These are phyloP conservation scores for Lynx canadensis DNA, from an alignment of 2,113 vertebrate genomes.

Conservation along the genomic window DNA sequence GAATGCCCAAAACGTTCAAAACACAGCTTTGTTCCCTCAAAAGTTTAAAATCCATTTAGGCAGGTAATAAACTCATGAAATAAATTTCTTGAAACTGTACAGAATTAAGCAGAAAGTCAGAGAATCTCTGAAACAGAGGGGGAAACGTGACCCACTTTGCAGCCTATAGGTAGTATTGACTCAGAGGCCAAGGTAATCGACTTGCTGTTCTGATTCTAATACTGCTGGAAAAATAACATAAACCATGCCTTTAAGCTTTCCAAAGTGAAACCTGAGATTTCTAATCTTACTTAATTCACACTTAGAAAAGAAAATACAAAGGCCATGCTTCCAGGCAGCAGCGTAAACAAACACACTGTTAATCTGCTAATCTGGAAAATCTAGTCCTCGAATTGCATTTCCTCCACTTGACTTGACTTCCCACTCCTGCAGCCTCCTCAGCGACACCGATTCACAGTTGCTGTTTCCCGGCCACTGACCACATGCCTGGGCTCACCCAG, in stretches of 20 bases:
- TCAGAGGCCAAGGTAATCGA: background rate
- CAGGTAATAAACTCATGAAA: background rate
- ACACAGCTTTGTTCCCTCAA: background rate
- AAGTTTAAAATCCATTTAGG: background rate
- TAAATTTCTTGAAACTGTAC: background rate
- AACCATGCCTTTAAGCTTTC: conserved; percentile 71
- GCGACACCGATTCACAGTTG: background rate
- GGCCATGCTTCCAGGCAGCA: conserved; percentile 2
- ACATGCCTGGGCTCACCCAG: background rate
- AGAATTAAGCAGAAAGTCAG: background rate
- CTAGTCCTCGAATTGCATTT: background rate
- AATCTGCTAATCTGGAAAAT: background rate
- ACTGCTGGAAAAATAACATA: conserved; percentile 68
- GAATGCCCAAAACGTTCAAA: background rate
- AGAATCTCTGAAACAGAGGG: background rate
- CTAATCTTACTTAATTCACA: conserved; percentile 62
- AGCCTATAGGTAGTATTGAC: background rate
- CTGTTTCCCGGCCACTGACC: background rate
- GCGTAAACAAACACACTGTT: background rate
- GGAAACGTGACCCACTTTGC: background rate
- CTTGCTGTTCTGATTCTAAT: background rate
- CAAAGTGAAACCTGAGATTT: conserved; percentile 58
- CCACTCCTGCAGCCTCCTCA: background rate
- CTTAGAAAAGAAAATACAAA: conserved; percentile 30
- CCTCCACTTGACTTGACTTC: background rate